Base-by-base conservation (phyloP, 2,888 invertebrate species). In the Tetheella fluctuosa region DNA sequence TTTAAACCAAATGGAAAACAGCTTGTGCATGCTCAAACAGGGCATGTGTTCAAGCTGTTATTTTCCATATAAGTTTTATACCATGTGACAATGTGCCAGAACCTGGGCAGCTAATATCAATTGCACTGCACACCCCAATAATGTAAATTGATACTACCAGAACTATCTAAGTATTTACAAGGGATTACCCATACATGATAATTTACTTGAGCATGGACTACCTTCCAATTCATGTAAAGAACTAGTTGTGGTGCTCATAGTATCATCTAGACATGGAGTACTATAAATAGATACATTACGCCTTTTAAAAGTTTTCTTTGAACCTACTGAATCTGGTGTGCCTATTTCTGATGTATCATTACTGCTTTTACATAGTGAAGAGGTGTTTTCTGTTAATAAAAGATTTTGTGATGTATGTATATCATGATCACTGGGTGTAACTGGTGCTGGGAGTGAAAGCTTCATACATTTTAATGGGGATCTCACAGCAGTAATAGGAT, bases 281-380 rank as follows among this genome's bases (percentile, higher is more conserved):
- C 74, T 82, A 63, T 93, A 93, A 48, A 91, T 80, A n/a, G 91
- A 88, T 61, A 91, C 73, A 63, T 93, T 93, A 23, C 92, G 83
- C 62, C 93, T 84, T 74, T 92, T 92, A 55, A 93, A 93, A 37
- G 87, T 79, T 71, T 90, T 92, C 68, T 88, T 91, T 13, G 66
- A 67, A 1, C 66, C 73, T 3, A 71, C 73, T 5, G 85, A 80
- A 13, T 69, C 58, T 25, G 91, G 91, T 25, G 91, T 89, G 28
- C 64, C 63, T 70, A 81, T 85, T 15, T 85, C 87, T 30, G 79
- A 77, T 48, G 73, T 71, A 65, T 55, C 55, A 34, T 70, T 79
- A 58, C 76, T 70, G 37, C 73, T 74, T 68, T 70, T 78, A 28
- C 85, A 80, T 58, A 79, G 74, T 39, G 81, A 42, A 58, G 77